Base-by-base conservation (phyloP, 2,888 invertebrate species). In the Cheilosia scutellata region DNA sequence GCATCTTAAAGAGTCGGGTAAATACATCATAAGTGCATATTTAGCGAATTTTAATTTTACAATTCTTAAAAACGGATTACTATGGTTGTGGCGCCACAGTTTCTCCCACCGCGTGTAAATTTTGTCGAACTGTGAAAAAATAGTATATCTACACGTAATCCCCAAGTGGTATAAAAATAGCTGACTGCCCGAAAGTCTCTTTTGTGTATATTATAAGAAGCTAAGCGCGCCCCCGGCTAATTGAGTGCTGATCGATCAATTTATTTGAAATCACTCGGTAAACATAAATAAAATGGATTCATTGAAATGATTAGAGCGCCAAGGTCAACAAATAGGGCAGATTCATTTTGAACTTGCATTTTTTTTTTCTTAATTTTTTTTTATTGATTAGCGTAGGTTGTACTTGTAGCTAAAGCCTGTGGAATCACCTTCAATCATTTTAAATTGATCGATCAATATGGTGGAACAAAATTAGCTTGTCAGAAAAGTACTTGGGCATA, bases 161-260 rank as follows among this genome's bases (percentile, higher is more conserved):
- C 31, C 27, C 11, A n/a, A 25, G 25, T 6, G 66, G n/a, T 31
- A 6, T 44, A 70, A 70, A 58, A 47, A 58, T 70, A 70, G 5
- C 44, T 31, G 16, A 0, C n/a, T 7, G 7, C n/a, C 4, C 5
- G 27, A 5, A 25, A 29, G 33, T 47, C 57, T 58, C 25, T 11
- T 53, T 37, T 44, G 40, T 20, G 31, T 53, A 7, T 20, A 20
- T 20, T 20, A 20, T 20, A 20, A 16, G 5, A 44, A 44, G 16
- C 44, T n/a, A 44, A 31, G 44, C 29, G 55, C 27, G 5, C 7
- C 20, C 5, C 27, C 60, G 7, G 44, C 42, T 70, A 70, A 58
- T 58, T 68, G 74, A 66, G 47, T 74, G 74, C 60, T 66, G 60
- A 80, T 80, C 74, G 74, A 80, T 74, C 62, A 74, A 74, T 80